Evolutionary conservation across 1,140 invertebrate species (phyloP).

Genomic region (Drosophila setifemur): DNA sequence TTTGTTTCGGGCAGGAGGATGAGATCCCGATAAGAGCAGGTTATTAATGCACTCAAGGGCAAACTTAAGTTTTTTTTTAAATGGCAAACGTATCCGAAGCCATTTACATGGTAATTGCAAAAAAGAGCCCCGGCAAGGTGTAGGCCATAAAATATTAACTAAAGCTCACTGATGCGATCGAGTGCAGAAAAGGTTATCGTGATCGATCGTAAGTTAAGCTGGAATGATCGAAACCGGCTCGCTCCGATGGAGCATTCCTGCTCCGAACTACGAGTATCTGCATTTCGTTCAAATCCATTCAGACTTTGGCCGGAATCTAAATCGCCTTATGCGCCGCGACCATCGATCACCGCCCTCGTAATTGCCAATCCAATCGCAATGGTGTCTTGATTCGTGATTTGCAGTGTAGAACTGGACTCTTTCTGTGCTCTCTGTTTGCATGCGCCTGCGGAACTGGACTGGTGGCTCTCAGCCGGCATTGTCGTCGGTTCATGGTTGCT

Average conservation of each 20-base stretch:
- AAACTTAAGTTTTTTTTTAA: slow-evolving; percentile 11
- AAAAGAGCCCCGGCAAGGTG: too few species aligned
- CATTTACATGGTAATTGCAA: slow-evolving; percentile 19
- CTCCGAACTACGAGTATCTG: slow-evolving; percentile 9
- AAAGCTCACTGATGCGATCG: background rate
- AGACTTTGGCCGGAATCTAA: background rate
- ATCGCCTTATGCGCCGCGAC: background rate
- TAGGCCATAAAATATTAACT: slow-evolving; percentile 1
- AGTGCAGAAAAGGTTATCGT: slow-evolving; percentile 7
- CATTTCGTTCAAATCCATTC: slow-evolving; percentile 8
- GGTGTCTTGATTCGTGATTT: too few species aligned
- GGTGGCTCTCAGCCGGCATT: too few species aligned
- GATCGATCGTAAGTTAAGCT: background rate
- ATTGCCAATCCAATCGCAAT: background rate
- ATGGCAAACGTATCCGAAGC: slow-evolving; percentile 4
- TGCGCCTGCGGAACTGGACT: slow-evolving; percentile 3
- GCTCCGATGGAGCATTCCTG: background rate
- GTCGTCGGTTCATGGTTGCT: slow-evolving; percentile 39
- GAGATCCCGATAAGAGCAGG: slow-evolving; percentile 2
- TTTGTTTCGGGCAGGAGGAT: slow-evolving; percentile 10
- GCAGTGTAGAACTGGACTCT: background rate
- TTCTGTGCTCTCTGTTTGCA: too few species aligned
- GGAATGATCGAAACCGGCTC: slow-evolving; percentile 18
- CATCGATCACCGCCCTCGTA: background rate
- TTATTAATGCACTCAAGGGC: slow-evolving; percentile 14